Evolutionary conservation across 2,113 vertebrate species (phyloP).

Genomic region (Agapornis roseicollis): DNA sequence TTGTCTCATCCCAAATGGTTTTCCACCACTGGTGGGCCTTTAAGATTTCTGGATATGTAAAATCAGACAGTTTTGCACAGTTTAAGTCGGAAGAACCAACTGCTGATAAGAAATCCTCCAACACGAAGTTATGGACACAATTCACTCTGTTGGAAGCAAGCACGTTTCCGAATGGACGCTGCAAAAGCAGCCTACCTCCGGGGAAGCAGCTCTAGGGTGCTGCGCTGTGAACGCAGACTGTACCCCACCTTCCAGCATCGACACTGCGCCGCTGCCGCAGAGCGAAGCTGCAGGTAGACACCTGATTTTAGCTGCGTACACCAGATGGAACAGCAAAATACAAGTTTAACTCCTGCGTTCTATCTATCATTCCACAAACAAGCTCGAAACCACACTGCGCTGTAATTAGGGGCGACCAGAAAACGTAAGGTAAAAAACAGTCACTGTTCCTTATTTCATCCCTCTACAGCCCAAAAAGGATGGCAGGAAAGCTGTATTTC

Average conservation of each 20-base stretch:
- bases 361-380: neutral
- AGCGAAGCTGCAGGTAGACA: fast-evolving
- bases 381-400: neutral
- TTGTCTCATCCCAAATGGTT: neutral
- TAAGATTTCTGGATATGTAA: fast-evolving
- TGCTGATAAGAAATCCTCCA: neutral
- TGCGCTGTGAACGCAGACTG: fast-evolving
- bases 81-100: fast-evolving
- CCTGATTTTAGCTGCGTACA: neutral
- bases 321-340: fast-evolving
- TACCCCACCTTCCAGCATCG: neutral
- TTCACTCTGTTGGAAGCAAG: neutral
- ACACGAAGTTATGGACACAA: neutral
- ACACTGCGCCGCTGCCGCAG: neutral
- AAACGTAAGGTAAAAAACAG: neutral
- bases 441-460: neutral
- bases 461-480: neutral
- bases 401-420: neutral
- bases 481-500: neutral
- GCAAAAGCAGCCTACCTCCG: neutral
- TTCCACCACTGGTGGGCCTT: neutral
- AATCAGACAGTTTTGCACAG: neutral
- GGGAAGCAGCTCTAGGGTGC: neutral
- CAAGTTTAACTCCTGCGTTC: neutral
- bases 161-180: fast-evolving